Evolutionary conservation across 2,888 invertebrate genomes (phyloP), one percentile per base, ranked within the genome.

Genomic region (Amiota minor): DNA sequence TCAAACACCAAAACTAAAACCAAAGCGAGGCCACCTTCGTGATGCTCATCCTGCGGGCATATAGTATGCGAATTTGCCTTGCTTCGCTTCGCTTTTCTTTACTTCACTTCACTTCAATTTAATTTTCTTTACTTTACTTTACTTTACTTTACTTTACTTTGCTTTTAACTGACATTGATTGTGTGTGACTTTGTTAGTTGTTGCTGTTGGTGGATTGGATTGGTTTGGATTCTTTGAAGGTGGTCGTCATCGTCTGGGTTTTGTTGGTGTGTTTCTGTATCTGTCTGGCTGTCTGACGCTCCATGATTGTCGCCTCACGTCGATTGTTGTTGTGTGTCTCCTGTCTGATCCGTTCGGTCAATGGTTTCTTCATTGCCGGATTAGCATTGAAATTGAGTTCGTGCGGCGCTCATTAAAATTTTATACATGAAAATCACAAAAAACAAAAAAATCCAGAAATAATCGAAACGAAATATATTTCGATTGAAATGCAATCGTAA

Each of bases 391-490:
- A 83, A 83, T 83, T 83, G 83, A 84, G 84, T 83, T 83, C 83
- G 83, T 83, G 83, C 83, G 82, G 85, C 77, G 86, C 83, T 83
- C 83, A 83, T 83, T 83, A 83, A 85, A 83, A 85, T 85, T 83
- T 85, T 85, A 68, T 68, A 83, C 83, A 86, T 83, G 83, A 83
- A 83, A 85, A 80, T 85, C 81, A 35, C 35, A 35, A 35, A 35
- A 35, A 4, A 35, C 2, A 35, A 4, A 35, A 3, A 35, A 6
- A 35, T 35, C 35, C 2, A 35, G 35, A 35, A 35, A 35, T 35
- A 35, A 35, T 35, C 35, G 35, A 35, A 35, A 35, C 35, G 35
- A 35, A 35, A 35, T 79, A 82, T 84, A 84, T 83, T 62, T 64
- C 55, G 45, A 64, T 59, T 68, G 68, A 59, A 71, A 23, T 71